Conservation (phyloP, 1,140 invertebrate species). For the Formica exsecta region DNA sequence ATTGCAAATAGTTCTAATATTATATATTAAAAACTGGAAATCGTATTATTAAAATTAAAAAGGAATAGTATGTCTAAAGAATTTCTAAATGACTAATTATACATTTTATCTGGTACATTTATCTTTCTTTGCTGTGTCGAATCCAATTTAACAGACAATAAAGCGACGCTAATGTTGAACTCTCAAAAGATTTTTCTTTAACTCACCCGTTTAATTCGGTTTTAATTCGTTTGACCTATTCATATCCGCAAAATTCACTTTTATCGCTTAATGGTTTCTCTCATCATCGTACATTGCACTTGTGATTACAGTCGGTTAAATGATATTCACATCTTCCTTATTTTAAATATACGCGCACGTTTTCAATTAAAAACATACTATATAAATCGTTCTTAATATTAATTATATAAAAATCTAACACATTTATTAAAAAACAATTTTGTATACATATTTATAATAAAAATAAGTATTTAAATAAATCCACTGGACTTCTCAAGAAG, state of each 20-base stretch:
- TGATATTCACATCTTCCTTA: not conserved
- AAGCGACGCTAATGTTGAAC: constrained; percentile 48
- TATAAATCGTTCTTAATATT: too few species aligned
- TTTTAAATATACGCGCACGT: not conserved
- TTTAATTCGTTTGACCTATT: constrained; percentile 41
- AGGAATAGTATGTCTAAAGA: not conserved
- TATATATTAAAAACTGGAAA: not conserved
- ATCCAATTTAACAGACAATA: constrained; percentile 31
- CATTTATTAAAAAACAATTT: not conserved
- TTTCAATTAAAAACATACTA: too few species aligned
- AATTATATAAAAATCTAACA: not conserved
- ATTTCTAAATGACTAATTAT: not conserved
- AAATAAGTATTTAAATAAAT: not conserved
- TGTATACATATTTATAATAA: too few species aligned
- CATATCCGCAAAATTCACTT: constrained; percentile 36
- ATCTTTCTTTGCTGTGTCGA: not conserved
- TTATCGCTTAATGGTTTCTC: constrained; percentile 10
- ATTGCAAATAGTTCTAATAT: not conserved
- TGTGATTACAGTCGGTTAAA: not conserved
- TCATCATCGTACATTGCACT: constrained; percentile 46
- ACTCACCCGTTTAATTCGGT: constrained; percentile 40
- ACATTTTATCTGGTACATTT: not conserved
- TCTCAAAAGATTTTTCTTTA: constrained; percentile 9
- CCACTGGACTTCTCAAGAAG: not conserved
- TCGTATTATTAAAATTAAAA: constrained; percentile 6